A percentile compares a stretch with the other conserved stretches of the same genome.
These are phyloP conservation scores for Metaphire vulgaris DNA, from an alignment of 1,140 invertebrate species.

Conservation along the genomic window DNA sequence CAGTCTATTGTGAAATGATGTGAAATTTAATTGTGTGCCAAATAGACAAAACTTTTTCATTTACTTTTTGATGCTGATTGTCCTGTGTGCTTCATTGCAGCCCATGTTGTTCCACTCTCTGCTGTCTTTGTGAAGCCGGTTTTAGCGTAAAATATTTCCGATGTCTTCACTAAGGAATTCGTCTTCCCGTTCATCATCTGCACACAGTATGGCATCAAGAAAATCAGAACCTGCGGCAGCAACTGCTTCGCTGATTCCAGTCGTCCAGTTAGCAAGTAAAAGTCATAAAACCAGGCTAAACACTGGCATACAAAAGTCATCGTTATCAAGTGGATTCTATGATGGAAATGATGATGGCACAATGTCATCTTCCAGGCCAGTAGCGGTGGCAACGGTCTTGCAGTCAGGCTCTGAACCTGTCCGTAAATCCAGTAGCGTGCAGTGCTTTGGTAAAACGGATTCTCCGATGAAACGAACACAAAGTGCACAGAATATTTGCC, in stretches of 20 bases:
- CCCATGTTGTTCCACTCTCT: no score
- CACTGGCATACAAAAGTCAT: neutral
- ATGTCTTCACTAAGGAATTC: neutral
- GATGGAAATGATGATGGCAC: no score
- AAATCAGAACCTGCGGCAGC: neutral
- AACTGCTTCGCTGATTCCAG: neutral
- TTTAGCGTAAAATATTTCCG: no score
- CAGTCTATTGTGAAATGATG: no score
- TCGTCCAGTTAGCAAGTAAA: neutral
- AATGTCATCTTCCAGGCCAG: no score
- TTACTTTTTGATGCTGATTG: no score
- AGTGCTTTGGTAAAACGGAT: constrained; percentile 8
- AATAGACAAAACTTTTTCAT: no score
- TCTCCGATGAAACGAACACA: constrained; percentile 24
- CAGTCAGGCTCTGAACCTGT: neutral
- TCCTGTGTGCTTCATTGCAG: no score
- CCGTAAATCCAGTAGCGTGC: neutral
- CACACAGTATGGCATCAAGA: neutral
- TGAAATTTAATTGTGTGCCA: no score
- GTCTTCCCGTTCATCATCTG: neutral
- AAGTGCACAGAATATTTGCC: constrained; percentile 31
- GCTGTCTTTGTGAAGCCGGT: no score
- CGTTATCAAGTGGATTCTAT: no score
- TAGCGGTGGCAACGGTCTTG: no score
- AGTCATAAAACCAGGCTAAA: neutral